These are phyloP conservation scores for Emydocephalus ijimae DNA, from an alignment of 2,113 vertebrate genomes.

Conservation along the genomic window DNA sequence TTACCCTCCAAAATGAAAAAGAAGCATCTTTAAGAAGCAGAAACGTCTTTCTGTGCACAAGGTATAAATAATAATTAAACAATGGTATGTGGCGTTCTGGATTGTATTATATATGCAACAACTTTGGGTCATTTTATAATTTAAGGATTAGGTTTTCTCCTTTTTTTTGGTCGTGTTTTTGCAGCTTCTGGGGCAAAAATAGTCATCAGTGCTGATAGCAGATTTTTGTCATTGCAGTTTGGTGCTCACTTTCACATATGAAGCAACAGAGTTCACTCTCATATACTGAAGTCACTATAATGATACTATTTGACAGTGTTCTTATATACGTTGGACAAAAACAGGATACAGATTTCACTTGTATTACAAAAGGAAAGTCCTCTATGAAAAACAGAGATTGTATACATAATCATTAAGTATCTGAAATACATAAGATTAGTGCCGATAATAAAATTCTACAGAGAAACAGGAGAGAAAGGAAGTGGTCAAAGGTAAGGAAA, in stretches of 20 bases:
- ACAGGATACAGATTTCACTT: neutral
- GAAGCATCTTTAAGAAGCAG: neutral
- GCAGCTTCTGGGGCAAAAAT: neutral
- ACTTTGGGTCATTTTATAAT: neutral
- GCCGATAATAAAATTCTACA: neutral
- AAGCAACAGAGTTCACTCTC: neutral
- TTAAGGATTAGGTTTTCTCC: neutral
- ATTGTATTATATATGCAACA: neutral
- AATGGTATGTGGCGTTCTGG: neutral
- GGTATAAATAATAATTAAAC: neutral
- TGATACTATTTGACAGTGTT: neutral
- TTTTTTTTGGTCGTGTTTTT: neutral
- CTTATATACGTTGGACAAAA: neutral
- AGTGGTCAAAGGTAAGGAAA: neutral
- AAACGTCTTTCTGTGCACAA: neutral
- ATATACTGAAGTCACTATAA: neutral
- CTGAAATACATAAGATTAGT: neutral
- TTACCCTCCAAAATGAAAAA: neutral
- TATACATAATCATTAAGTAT: neutral
- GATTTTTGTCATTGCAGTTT: neutral
- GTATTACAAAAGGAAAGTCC: neutral
- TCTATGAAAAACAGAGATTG: neutral
- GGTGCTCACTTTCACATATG: neutral
- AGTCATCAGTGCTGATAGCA: neutral
- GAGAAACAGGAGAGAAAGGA: neutral